Conservation (phyloP, 2,797 vertebrate species). For the Pogonophryne albipinna region DNA sequence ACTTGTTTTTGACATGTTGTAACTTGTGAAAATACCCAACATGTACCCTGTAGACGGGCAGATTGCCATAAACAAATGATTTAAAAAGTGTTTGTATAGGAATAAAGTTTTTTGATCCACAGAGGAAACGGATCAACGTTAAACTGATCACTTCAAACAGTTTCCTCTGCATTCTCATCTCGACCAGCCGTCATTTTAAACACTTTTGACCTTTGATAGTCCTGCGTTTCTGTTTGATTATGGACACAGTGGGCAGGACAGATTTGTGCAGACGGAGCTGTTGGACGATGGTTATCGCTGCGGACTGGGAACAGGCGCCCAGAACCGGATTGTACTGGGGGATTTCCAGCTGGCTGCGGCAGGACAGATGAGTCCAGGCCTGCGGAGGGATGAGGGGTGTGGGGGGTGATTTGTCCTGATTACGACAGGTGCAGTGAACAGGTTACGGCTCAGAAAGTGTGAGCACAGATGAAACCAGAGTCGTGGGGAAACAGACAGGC, state of each 20-base stretch:
- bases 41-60: not conserved
- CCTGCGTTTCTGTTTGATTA: not conserved
- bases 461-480: constrained; percentile 58
- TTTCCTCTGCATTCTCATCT: not conserved
- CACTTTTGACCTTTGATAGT: not conserved
- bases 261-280: constrained; percentile 36
- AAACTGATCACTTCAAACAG: no score
- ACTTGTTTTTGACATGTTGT: not conserved
- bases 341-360: constrained; percentile 64
- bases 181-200: not conserved
- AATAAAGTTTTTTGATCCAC: no score
- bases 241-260: constrained; percentile 30
- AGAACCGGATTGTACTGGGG: constrained; percentile 52
- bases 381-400: not conserved
- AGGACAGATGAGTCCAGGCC: constrained; percentile 37
- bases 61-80: not conserved
- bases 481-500: constrained; percentile 67
- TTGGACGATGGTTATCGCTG: constrained; percentile 42
- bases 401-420: constrained; percentile 41
- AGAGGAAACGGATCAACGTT: no score
- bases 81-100: not conserved
- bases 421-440: constrained; percentile 76
- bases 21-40: not conserved
- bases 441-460: constrained; percentile 30
- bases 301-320: constrained; percentile 31